Evolutionary conservation across 2,113 vertebrate species (phyloP).

Genomic region (Archocentrus centrarchus): DNA sequence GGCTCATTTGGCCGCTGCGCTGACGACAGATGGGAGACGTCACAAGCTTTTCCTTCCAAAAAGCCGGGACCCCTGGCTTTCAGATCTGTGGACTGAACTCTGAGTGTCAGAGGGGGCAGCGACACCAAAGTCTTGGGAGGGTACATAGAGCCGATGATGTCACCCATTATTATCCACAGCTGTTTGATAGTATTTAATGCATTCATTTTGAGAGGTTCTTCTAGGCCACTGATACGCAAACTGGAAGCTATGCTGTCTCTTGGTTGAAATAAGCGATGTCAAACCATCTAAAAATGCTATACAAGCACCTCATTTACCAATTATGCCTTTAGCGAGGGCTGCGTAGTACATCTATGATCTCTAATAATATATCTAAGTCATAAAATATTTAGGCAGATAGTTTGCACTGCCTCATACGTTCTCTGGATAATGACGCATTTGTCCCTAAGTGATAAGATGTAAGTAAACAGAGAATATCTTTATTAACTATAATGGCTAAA

Average conservation of each 20-base stretch:
- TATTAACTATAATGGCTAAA: neutral
- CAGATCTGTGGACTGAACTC: constrained; percentile 43
- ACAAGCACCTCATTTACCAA: no score
- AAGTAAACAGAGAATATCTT: neutral
- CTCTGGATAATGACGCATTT: neutral
- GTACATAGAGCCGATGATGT: constrained; percentile 41
- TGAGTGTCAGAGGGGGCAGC: constrained; percentile 22
- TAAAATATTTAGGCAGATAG: neutral
- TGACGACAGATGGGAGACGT: constrained; percentile 68
- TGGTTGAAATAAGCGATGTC: no score
- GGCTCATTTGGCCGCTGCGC: constrained; percentile 59
- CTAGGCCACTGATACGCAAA: neutral
- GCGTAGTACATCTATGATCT: neutral
- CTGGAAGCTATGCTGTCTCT: no score
- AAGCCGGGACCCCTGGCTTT: constrained; percentile 64
- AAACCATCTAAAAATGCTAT: no score
- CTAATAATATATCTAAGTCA: neutral
- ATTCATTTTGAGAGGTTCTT: neutral
- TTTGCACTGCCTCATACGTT: neutral
- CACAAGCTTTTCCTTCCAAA: constrained; percentile 53
- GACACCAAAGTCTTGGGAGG: neutral
- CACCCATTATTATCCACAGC: neutral
- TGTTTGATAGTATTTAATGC: neutral
- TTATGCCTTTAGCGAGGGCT: no score
- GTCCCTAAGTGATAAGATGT: neutral